Base-by-base conservation (phyloP, 2,797 vertebrate genomes). In the Xenentodon cancila region DNA sequence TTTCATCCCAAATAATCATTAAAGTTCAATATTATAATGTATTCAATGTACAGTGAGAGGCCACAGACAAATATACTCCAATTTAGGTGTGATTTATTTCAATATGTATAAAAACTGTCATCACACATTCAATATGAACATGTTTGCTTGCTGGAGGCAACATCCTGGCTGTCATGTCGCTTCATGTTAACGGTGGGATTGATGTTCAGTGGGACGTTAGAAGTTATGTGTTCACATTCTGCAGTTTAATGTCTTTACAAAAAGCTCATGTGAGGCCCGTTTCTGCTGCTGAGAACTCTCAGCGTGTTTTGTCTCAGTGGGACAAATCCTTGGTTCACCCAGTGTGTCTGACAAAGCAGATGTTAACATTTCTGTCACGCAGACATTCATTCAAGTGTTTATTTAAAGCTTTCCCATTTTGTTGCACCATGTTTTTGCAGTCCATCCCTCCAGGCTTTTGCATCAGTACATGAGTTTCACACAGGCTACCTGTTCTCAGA, bases 261-360 rank as follows among this genome's bases (percentile, higher is more conserved):
- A 80, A 78, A 74, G 55, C 42, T 80, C 53, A 74, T 16, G 55
- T 18, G 45, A 63, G 53, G 62, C 50, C 42, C 4, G 32, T 55
- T 62, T 67, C 15, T 68, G 65, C 52, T 0, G 54, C 77, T 81
- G 81, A 87, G 84, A 82, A 82, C 73, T 64, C 73, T 68, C 53
- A 3, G 54, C 9, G 70, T 32, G 61, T 80, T 89, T 72, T 71
- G 66, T 88, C 77, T 84, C 77, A 77, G 77, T 65, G 52, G 34
- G 53, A 83, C 68, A 77, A 83, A 69, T 71, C 82, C 76, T 87
- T 87, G 87, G 84, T 88, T 79, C 78, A 71, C 77, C 53, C 70
- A 85, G 84, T 81, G 77, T 37, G n/a, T 66, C 67, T 17, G 48
- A 82, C 77, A 79, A 85, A 87, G 79, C 75, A 74, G 64, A 80